phyloP scores from a whole-genome alignment of 2,113 vertebrate genomes.

The Pollimyrus isidori region DNA sequence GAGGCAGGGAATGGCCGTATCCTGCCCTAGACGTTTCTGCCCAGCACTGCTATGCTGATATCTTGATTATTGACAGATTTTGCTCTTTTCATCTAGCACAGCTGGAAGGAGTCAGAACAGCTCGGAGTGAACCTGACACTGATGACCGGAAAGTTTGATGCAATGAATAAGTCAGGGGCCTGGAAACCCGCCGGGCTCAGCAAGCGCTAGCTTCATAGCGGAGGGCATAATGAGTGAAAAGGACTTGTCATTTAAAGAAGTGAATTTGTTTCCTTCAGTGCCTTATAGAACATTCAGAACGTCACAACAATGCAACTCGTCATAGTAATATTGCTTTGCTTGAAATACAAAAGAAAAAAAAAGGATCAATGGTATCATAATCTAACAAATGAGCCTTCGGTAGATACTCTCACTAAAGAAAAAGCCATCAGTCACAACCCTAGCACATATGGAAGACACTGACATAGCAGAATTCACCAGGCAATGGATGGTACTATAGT shows the following conservation, averaged over 20 bases:
- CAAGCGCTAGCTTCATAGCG: conserved; percentile 64
- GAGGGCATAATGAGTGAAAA: conserved; percentile 76
- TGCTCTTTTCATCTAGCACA: conserved; percentile 13
- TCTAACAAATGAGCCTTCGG: conserved; percentile 52
- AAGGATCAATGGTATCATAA: conserved; percentile 56
- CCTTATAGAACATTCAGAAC: conserved; percentile 97
- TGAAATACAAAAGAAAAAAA: conserved; percentile 65
- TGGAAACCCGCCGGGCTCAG: conserved; percentile 61
- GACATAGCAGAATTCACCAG: conserved; percentile 34
- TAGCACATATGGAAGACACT: conserved; percentile 77
- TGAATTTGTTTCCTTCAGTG: conserved; percentile 88
- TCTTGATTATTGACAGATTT: neutral
- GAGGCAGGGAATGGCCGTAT: neutral
- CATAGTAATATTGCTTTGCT: conserved; percentile 85
- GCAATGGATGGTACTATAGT: neutral
- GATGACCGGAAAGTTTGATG: conserved; percentile 66
- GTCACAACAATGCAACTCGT: conserved; percentile 94
- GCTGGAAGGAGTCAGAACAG: neutral
- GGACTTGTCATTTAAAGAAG: conserved; percentile 82
- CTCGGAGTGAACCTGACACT: conserved; percentile 40
- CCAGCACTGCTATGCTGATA: neutral
- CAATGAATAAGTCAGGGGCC: conserved; percentile 67
- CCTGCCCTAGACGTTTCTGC: neutral
- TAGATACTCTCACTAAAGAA: conserved; percentile 59
- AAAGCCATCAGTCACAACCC: conserved; percentile 98